Evolutionary conservation across 2,888 invertebrate species (phyloP).

Genomic region (Bimastos eiseni): DNA sequence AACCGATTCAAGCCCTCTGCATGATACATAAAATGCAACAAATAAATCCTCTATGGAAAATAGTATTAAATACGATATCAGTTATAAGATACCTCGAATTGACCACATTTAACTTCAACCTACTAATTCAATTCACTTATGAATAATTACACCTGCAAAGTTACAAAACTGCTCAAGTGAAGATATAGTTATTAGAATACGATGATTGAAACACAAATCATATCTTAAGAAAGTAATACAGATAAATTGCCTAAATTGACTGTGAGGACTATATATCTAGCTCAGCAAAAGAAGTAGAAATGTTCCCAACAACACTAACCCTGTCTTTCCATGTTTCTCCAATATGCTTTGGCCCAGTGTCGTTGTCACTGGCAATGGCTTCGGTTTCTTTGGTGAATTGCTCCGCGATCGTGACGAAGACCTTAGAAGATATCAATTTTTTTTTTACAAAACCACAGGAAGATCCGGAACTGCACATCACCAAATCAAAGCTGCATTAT

Average conservation of each 20-base stretch:
- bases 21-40: neutral
- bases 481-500: neutral
- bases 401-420: neutral
- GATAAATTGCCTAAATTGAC: neutral
- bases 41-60: neutral
- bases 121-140: neutral
- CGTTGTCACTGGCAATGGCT: neutral
- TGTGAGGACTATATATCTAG: neutral
- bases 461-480: neutral
- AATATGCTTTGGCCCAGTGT: slow-evolving; percentile 10
- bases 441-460: too few species aligned
- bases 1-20: neutral
- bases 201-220: neutral
- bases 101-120: neutral
- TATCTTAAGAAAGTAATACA: neutral
- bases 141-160: neutral
- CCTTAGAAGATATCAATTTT: neutral
- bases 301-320: neutral
- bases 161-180: neutral
- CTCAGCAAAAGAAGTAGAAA: neutral
- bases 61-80: neutral
- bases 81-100: neutral
- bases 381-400: neutral
- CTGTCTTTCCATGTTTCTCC: slow-evolving; percentile 21
- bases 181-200: neutral